These are phyloP conservation scores for Microcebus jonahi DNA, from an alignment of 2,113 vertebrate species.

Conservation along the genomic window DNA sequence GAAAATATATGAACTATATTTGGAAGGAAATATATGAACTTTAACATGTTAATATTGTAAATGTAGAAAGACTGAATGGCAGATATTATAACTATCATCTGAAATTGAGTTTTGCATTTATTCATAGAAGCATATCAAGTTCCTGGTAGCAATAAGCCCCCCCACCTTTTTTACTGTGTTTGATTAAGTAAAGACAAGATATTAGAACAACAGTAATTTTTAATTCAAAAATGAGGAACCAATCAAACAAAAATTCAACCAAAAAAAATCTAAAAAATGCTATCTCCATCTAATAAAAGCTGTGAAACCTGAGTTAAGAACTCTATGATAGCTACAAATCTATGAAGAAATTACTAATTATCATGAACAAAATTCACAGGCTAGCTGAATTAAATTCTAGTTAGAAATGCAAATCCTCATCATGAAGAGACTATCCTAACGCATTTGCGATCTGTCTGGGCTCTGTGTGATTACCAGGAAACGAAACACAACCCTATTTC, in stretches of 20 bases:
- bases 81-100: background rate
- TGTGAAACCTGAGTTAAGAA: background rate
- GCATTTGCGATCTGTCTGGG: background rate
- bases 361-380: background rate
- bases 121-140: background rate
- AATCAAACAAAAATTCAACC: background rate
- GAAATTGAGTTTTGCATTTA: background rate
- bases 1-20: background rate
- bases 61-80: background rate
- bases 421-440: background rate
- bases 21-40: background rate
- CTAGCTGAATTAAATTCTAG: background rate
- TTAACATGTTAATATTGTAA: background rate
- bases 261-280: background rate
- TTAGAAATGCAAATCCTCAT: background rate
- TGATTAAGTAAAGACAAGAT: background rate
- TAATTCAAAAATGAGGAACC: background rate
- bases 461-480: background rate
- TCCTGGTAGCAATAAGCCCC: background rate
- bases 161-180: background rate
- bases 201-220: background rate
- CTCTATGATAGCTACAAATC: background rate
- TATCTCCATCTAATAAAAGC: background rate
- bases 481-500: background rate
- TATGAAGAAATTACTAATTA: conserved; percentile 39